Evolutionary conservation across 2,888 invertebrate genomes (phyloP), one percentile per base, ranked within the genome.

Genomic region (Scaptomyza reducta): DNA sequence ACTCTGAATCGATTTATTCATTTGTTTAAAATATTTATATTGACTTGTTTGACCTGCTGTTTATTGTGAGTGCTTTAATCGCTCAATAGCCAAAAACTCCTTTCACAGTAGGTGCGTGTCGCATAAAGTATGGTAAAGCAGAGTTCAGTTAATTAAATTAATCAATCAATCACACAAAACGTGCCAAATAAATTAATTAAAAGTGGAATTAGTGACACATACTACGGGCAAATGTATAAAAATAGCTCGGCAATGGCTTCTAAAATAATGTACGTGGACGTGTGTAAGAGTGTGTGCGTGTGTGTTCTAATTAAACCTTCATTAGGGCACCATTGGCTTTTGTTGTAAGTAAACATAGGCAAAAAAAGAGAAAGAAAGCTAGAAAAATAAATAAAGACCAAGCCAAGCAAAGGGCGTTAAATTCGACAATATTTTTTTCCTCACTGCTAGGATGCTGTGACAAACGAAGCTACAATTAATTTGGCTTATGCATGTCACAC

Each of bases 401-500:
- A 47, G 73, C 72, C 63, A 50, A 64, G 61, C 45, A 66, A 78
- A 67, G 66, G 74, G 68, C 74, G 62, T 51, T 62, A 67, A 75
- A 61, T 25, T 63, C 77, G 44, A 40, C 50, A 42, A 62, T 51
- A 50, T 69, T 35, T 49, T 63, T 51, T 66, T n/a, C 38, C 61
- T 50, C 22, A 22, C 22, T 51, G 41, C 59, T 64, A 22, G 60
- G 59, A 54, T 44, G 60, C 58, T 74, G 69, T 69, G 69, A 65
- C 55, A 70, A 78, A 81, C 66, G 80, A 74, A 80, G 71, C 77
- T 70, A 71, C 86, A 86, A 81, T 81, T 81, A 81, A 86, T 80
- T 80, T 80, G 68, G 82, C 86, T 85, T 85, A 82, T 82, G 70
- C 86, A 79, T 79, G 80, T 79, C 79, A 78, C 73, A 74, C 50